Evolutionary conservation across 2,113 vertebrate species (phyloP), one percentile per base, ranked within the genome.

Genomic region (Poicephalus gulielmi): DNA sequence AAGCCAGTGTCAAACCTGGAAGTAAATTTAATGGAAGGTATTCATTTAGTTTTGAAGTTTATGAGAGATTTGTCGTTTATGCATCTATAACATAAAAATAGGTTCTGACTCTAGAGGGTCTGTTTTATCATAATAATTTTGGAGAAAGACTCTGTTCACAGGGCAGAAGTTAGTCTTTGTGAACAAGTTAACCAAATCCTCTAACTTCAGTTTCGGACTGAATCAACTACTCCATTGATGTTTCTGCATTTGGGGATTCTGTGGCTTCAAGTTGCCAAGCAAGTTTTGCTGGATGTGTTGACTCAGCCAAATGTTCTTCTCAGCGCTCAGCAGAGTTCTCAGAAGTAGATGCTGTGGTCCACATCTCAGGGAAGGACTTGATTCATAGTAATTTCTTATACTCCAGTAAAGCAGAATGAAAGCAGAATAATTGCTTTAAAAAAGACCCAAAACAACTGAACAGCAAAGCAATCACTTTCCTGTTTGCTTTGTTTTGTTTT

Each of bases 201-300:
- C 46, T 75, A 15, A 41, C 30, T 82, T 92, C 37, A 39, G 4
- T 75, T 86, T 62, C 64, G 17, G 47, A 33, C 18, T 18, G 7
- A 33, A 64, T 78, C 6, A 1, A 12, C 28, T 74, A 11, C 18
- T 78, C 27, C 10, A 7, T 68, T 0, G 2, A 7, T 49, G 18
- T 80, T 91, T 73, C 37, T 46, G 9, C 52, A 41, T 88, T 83
- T 66, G 46, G 77, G 53, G 30, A 55, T 83, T 86, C 37, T 47
- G 7, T 60, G 31, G 25, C 70, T 50, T 76, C 43, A 37, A 30
- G 17, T 86, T 90, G 80, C 18, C 49, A 35, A 90, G 69, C 4
- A 46, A 3, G n/a, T 86, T 75, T 91, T 76, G 71, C 44, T 92
- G 31, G 25, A 41, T 95, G 12, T 37, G 28, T 69, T 92, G 50